Evolutionary conservation across 2,797 vertebrate genomes (phyloP), one percentile per base, ranked within the genome.

Genomic region (Amblyopsis hoosieri): DNA sequence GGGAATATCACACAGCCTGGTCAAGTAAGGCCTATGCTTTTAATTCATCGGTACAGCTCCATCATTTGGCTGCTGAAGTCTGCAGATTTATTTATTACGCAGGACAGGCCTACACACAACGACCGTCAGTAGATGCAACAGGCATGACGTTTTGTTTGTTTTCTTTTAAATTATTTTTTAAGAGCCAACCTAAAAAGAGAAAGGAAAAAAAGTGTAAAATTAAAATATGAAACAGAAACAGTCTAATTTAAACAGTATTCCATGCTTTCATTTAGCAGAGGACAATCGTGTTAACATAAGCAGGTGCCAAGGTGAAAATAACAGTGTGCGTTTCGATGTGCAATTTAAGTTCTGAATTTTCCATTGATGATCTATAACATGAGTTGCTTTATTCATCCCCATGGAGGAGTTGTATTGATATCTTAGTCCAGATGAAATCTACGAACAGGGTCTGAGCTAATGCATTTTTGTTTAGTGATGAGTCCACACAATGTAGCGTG

Each of bases 111-210:
- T 72, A 72, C 78, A 84, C 83, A 75, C 72, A 79, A 62, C 81
- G 80, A 78, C 85, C 87, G 84, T 87, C 71, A 47, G 72, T 71
- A 60, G 71, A 45, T 81, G 71, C 63, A 56, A 46, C 13, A 14
- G 50, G 2, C 17, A 1, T 52, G 73, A 63, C 59, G 52, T 49
- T 15, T 29, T 4, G 23, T 29, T 29, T 29, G 4, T 29, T 29
- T 29, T 29, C 23, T 29, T 29, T 29, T 29, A 29, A 29, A 29
- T 29, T 29, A 29, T 29, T 3, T 29, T 29, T 29, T 29, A 79
- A 85, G 59, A 85, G 75, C 77, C 75, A 84, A 86, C 80, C 91
- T 93, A 71, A 45, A 73, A 29, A 33, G 11, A 72, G 15, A 58
- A 48, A 62, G 12, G 29, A 53, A 66, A 3, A n/a, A 0, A 1